Evolutionary conservation across 2,888 invertebrate genomes (phyloP), one percentile per base, ranked within the genome.

Genomic region (Ormia ochracea): DNA sequence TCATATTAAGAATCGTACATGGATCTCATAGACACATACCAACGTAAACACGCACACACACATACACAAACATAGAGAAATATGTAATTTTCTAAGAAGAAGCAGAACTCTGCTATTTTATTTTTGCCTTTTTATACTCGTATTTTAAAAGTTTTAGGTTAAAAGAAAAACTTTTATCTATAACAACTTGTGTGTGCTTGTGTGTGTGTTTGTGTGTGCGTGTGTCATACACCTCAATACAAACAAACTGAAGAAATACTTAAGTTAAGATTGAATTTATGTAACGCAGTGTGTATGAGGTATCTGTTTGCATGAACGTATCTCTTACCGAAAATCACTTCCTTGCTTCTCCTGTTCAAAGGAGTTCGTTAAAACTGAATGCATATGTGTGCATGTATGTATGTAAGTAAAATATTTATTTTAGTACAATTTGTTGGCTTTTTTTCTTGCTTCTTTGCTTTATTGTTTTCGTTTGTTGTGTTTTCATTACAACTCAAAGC

Each of bases 361-460:
- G 33, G 26, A 43, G 50, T 43, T 41, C 54, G 36, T 41, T 26
- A 52, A 33, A 76, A 56, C 12, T 66, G 26, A 66, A 43, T 45
- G n/a, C n/a, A n/a, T n/a, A n/a, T n/a, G n/a, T n/a, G n/a, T n/a
- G n/a, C n/a, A n/a, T n/a, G n/a, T n/a, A n/a, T n/a, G n/a, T n/a
- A n/a, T n/a, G n/a, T n/a, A 70, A 65, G 66, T 45, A 69, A 76
- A 76, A 76, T 63, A 73, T 76, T 76, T 76, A 63, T 73, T 70
- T 68, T 59, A 48, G 48, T 31, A 56, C 21, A 69, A 50, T 61
- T 70, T 65, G 43, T 54, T 73, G 48, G 28, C 9, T 56, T 54
- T 28, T 52, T 19, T 54, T 72, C 59, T 19, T 50, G 5, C 36
- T 63, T 45, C 31, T 61, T 45, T 31, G 43, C 61, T 56, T 63